phyloP scores from a whole-genome alignment of 2,113 vertebrate genomes.

The Coryphaenoides rupestris region DNA sequence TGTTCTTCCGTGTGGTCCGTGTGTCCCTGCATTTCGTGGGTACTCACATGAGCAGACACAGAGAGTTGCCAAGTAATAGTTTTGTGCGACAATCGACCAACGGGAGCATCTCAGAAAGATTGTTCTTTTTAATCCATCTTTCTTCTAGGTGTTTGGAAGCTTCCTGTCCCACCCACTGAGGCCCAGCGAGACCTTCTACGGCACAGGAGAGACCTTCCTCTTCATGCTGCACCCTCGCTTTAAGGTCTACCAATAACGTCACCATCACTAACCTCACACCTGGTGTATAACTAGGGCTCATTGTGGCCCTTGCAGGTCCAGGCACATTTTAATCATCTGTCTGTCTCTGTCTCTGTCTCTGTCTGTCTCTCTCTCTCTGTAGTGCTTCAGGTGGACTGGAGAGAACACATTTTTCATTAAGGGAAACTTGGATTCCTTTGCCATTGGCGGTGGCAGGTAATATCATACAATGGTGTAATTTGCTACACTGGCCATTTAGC shows the following conservation, averaged over 20 bases:
- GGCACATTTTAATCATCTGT: too few relatives aligned
- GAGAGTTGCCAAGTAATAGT: too few relatives aligned
- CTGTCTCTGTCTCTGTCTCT: too few relatives aligned
- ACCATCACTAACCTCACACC: too few relatives aligned
- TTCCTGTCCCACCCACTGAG: slow-evolving; percentile 75
- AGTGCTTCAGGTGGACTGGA: slow-evolving; percentile 79
- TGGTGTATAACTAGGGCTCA: too few relatives aligned
- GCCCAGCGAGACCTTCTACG: slow-evolving; percentile 73
- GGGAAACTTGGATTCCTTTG: slow-evolving; percentile 77
- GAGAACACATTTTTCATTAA: slow-evolving; percentile 81
- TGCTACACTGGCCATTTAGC: background rate
- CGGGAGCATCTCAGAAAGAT: too few relatives aligned
- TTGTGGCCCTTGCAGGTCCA: too few relatives aligned
- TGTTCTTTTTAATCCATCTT: background rate
- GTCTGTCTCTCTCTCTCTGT: slow-evolving; percentile 9
- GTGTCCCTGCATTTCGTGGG: too few relatives aligned
- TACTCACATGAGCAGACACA: too few relatives aligned
- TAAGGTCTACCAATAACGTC: slow-evolving; percentile 59
- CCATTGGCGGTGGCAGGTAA: slow-evolving; percentile 79
- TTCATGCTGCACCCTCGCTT: slow-evolving; percentile 76
- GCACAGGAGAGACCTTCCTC: slow-evolving; percentile 78
- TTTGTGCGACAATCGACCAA: too few relatives aligned
- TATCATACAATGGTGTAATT: background rate
- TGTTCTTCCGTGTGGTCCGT: too few relatives aligned
- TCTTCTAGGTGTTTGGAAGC: slow-evolving; percentile 70